Percentiles rank a stretch among this genome's conserved stretches.
Evolutionary conservation across 2,113 vertebrate species (phyloP).

Genomic region (Grammomys surdaster): DNA sequence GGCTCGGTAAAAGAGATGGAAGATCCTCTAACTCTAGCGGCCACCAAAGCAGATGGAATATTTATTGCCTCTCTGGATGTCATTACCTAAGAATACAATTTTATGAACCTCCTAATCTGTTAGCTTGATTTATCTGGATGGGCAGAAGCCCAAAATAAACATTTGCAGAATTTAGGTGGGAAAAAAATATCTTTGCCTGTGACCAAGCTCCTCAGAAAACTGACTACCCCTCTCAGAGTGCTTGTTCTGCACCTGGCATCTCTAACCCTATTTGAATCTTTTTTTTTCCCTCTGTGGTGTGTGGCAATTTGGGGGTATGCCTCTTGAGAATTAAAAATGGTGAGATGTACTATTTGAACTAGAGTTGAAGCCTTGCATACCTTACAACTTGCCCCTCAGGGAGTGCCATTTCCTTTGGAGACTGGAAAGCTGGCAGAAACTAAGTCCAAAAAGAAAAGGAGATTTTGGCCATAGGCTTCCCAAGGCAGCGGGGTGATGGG

Average conservation of each 20-base stretch:
- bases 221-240: neutral
- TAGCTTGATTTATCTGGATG: slow-evolving; percentile 88
- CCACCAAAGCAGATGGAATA: slow-evolving; percentile 81
- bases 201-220: slow-evolving; percentile 58
- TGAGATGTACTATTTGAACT: neutral
- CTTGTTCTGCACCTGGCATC: neutral
- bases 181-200: slow-evolving; percentile 61
- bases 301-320: slow-evolving; percentile 40
- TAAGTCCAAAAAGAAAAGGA: neutral
- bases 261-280: slow-evolving; percentile 23
- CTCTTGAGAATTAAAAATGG: slow-evolving; percentile 58
- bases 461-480: neutral
- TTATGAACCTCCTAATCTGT: slow-evolving; percentile 88
- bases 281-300: neutral
- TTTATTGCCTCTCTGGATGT: slow-evolving; percentile 87
- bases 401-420: neutral
- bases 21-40: slow-evolving; percentile 34
- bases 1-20: slow-evolving; percentile 45
- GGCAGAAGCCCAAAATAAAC: slow-evolving; percentile 86
- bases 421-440: neutral
- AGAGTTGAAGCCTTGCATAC: neutral
- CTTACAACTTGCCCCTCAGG: neutral
- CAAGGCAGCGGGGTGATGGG: neutral
- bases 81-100: slow-evolving; percentile 87
- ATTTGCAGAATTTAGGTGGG: slow-evolving; percentile 80